A percentile compares a stretch with the other conserved stretches of the same genome.
phyloP scores from a whole-genome alignment of 1,140 invertebrate species.

The Drosophila sp. region DNA sequence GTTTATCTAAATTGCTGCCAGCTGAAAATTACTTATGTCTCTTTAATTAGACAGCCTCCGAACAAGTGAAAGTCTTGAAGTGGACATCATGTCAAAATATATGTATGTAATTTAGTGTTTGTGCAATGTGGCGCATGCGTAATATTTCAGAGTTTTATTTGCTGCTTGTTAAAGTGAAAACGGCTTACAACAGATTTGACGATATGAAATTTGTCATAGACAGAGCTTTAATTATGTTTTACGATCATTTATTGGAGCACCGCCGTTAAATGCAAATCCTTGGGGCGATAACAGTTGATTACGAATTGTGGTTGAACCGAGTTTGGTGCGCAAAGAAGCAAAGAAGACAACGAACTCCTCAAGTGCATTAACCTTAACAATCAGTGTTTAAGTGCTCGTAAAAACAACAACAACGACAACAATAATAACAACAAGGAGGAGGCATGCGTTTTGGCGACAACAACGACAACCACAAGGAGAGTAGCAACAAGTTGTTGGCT shows the following conservation, averaged over 20 bases:
- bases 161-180: conserved; percentile 62
- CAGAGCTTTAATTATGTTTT: conserved; percentile 62
- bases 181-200: conserved; percentile 38
- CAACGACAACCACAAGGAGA: conserved; percentile 61
- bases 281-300: conserved; percentile 13
- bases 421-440: conserved; percentile 32
- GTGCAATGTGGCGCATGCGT: conserved; percentile 72
- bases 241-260: conserved; percentile 72
- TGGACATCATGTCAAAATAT: conserved; percentile 40
- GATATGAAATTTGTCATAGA: conserved; percentile 35
- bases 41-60: conserved; percentile 55
- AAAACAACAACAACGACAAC: conserved; percentile 49
- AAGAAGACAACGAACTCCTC: conserved; percentile 81
- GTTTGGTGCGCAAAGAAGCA: conserved; percentile 80
- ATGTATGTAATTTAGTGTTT: neutral
- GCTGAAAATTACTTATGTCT: conserved; percentile 68
- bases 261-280: conserved; percentile 55
- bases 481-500: conserved; percentile 59
- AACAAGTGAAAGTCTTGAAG: conserved; percentile 61
- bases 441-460: conserved; percentile 43
- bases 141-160: conserved; percentile 60
- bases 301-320: conserved; percentile 27
- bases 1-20: conserved; percentile 44
- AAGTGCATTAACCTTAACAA: conserved; percentile 81
- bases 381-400: conserved; percentile 74